phyloP scores from a whole-genome alignment of 2,797 vertebrate species.

The Pristis pectinata region DNA sequence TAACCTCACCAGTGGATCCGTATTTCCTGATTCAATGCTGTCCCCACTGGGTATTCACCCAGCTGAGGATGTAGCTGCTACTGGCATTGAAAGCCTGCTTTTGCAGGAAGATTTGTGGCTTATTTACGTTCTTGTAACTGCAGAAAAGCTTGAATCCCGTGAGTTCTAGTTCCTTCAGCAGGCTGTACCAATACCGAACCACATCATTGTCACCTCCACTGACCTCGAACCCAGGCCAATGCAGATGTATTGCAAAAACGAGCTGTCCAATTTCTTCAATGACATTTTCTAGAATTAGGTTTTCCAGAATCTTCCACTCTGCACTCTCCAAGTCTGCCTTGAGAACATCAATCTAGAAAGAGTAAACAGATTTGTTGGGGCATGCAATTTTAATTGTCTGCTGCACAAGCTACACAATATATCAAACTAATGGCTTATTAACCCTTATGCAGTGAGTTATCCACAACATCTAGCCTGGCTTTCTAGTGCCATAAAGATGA shows the following conservation, averaged over 20 bases:
- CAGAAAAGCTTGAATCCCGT: slow-evolving; percentile 82
- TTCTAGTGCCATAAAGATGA: neutral
- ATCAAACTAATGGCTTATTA: neutral
- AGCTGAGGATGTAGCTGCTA: slow-evolving; percentile 80
- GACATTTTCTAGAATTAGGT: slow-evolving; percentile 80
- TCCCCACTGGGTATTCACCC: slow-evolving; percentile 81
- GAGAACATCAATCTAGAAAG: slow-evolving; percentile 76
- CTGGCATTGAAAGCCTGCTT: slow-evolving; percentile 79
- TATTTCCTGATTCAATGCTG: slow-evolving; percentile 44
- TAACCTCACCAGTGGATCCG: neutral
- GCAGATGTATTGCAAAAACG: slow-evolving; percentile 81
- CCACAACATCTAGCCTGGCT: neutral
- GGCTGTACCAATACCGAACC: slow-evolving; percentile 90
- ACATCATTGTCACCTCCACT: slow-evolving; percentile 75
- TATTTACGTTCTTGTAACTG: slow-evolving; percentile 67
- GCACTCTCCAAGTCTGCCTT: slow-evolving; percentile 91
- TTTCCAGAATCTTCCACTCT: slow-evolving; percentile 95
- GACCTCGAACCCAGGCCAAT: slow-evolving; percentile 95
- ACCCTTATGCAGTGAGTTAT: neutral
- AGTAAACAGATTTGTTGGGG: neutral
- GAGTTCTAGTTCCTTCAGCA: slow-evolving; percentile 79
- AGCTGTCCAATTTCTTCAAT: slow-evolving; percentile 81
- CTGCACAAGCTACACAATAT: neutral
- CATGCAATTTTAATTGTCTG: neutral
- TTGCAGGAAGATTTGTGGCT: slow-evolving; percentile 78